Evolutionary conservation across 2,797 vertebrate species (phyloP), one percentile per base, ranked within the genome.

Genomic region (Syngnathus acus): DNA sequence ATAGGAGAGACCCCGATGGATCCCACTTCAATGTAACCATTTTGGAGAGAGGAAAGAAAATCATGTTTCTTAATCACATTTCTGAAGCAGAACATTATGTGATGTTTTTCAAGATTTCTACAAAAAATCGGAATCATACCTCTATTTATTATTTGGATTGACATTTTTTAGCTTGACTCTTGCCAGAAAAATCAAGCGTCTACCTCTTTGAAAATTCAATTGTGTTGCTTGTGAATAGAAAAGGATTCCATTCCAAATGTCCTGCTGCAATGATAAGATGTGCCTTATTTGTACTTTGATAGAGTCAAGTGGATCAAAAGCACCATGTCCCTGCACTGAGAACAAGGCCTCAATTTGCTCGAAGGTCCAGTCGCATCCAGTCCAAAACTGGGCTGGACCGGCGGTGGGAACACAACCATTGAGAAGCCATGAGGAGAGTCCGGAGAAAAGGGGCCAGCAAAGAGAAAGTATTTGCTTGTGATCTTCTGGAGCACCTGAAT

Each of bases 391-490:
- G 64, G 65, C 78, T 85, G 80, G 73, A 84, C 85, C 83, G 83
- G 76, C 80, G 76, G 67, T 64, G 2, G 75, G n/a, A 57, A 62
- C 64, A 42, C 13, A 38, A 53, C 48, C 8, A 13, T 26, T n/a
- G 13, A 71, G 73, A 80, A 79, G 76, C 67, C 17, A 89, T 88
- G 88, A 64, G 85, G 71, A 79, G 88, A 79, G 91, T 78, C 55
- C 92, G 93, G 82, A 94, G 87, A 86, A 95, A 92, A 79, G 91
- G 80, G 66, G 84, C 66, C 9, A 79, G 83, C 67, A 94, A 92
- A 76, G 95, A 98, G 16, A 92, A 93, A 67, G 94, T 98, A 68
- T 98, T 98, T 66, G 95, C 95, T 72, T 98, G 95, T 62, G 94
- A 98, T 76, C 86, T 98, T 64, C 58, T 91, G 79, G 93, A 94